Conservation (phyloP, 2,888 invertebrate genomes). For the Catocala fraxini region DNA sequence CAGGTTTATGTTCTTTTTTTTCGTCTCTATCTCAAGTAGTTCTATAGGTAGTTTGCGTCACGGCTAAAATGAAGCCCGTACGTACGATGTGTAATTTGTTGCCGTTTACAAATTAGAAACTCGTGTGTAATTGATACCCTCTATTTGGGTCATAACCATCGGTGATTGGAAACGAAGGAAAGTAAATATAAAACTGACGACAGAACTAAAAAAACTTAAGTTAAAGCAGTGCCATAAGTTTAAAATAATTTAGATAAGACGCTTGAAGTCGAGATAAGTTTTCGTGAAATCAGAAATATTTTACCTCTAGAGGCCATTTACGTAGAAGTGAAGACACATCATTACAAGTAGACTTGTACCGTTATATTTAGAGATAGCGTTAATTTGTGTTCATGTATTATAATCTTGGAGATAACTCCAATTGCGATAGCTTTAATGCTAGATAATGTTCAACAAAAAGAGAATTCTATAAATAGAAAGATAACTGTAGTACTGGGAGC, state of each 20-base stretch:
- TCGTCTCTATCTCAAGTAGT: conserved; percentile 44
- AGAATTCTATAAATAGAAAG: conserved; percentile 20
- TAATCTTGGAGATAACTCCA: conserved; percentile 26
- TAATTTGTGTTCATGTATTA: conserved; percentile 26
- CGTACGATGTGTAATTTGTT: conserved; percentile 49
- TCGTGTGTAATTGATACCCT: conserved; percentile 52
- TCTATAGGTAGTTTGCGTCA: conserved; percentile 61
- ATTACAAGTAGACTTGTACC: conserved; percentile 39
- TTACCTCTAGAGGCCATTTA: conserved; percentile 30
- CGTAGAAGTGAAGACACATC: conserved; percentile 35
- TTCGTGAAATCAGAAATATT: conserved; percentile 35
- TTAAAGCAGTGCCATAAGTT: conserved; percentile 25
- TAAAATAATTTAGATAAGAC: conserved; percentile 42
- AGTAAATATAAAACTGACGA: conserved; percentile 35
- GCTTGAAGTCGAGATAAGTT: conserved; percentile 28
- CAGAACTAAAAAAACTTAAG: conserved; percentile 15
- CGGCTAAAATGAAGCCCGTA: conserved; percentile 55
- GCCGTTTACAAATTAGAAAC: conserved; percentile 50
- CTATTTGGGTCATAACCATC: conserved; percentile 39
- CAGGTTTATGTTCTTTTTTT: conserved; percentile 63
- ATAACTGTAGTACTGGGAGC: conserved; percentile 13
- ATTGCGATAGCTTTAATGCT: conserved; percentile 15
- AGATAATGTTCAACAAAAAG: conserved; percentile 21
- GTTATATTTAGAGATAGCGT: conserved; percentile 31
- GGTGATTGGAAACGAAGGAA: conserved; percentile 38